Percentiles rank a stretch among this genome's conserved stretches.
Conservation (phyloP, 2,888 invertebrate genomes). For the Reticulitermes lucifugus region DNA sequence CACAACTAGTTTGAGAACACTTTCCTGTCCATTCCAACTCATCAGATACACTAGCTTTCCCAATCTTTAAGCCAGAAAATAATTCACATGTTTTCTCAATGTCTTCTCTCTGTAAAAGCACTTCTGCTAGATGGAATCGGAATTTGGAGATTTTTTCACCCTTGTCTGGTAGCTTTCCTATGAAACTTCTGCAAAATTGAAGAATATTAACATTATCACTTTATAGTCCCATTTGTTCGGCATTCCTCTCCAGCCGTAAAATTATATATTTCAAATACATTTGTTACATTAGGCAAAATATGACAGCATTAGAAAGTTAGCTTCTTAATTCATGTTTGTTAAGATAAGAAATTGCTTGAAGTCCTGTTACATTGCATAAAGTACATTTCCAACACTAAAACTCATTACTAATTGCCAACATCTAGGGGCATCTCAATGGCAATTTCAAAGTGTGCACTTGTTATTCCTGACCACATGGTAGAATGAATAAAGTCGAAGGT, state of each 20-base stretch:
- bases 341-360: not conserved
- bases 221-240: not conserved
- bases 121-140: slow-evolving; percentile 64
- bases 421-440: too few species aligned
- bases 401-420: too few species aligned
- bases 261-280: not conserved
- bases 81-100: slow-evolving; percentile 67
- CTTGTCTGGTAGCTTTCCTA: slow-evolving; percentile 70
- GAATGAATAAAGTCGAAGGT: too few species aligned
- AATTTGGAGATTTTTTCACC: slow-evolving; percentile 69
- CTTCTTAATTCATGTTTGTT: not conserved
- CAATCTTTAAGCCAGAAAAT: slow-evolving; percentile 67
- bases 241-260: not conserved
- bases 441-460: too few species aligned
- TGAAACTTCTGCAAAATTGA: slow-evolving; percentile 60
- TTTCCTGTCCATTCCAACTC: slow-evolving; percentile 70
- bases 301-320: not conserved
- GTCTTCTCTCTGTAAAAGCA: slow-evolving; percentile 66
- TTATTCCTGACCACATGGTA: too few species aligned
- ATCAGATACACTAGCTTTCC: slow-evolving; percentile 61
- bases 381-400: too few species aligned
- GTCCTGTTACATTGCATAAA: not conserved
- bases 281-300: not conserved
- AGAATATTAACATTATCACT: not conserved
- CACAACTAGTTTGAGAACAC: not conserved